phyloP scores from a whole-genome alignment of 2,113 vertebrate genomes.

The Megalops atlanticus region DNA sequence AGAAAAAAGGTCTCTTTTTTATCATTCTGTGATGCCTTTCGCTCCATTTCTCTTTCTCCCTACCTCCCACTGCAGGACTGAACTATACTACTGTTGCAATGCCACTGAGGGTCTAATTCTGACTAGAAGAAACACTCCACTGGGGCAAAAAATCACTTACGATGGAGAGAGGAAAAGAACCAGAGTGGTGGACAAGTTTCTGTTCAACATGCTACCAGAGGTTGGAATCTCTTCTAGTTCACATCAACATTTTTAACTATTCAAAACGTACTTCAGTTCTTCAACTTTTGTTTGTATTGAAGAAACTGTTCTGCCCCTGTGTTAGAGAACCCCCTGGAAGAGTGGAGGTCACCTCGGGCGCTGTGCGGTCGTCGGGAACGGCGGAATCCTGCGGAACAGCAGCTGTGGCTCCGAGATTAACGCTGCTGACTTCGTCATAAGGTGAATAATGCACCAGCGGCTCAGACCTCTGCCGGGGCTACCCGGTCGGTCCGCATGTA shows the following conservation, averaged over 20 bases:
- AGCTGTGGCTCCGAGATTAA: slow-evolving; percentile 76
- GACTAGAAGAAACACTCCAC: not conserved
- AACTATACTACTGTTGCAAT: not conserved
- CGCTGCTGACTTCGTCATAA: slow-evolving; percentile 66
- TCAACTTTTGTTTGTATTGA: not conserved
- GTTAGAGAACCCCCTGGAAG: not conserved
- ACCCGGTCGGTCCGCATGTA: no score
- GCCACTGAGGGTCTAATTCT: not conserved
- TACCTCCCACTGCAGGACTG: not conserved
- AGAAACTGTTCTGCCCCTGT: not conserved
- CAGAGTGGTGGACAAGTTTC: not conserved
- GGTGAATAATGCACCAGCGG: no score
- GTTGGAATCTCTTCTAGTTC: not conserved
- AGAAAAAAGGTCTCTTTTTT: no score
- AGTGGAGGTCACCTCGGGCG: slow-evolving; percentile 32
- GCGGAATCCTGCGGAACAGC: slow-evolving; percentile 76
- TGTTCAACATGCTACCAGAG: not conserved
- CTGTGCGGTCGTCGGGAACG: slow-evolving; percentile 80
- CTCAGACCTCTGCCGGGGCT: no score
- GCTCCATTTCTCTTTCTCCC: no score
- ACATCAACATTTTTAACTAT: not conserved
- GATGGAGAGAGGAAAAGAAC: not conserved
- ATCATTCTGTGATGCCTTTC: not conserved
- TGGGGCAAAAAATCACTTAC: not conserved
- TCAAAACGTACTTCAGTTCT: not conserved